Evolutionary conservation across 92 coral and sea anemone species (phyloP).

Genomic region (Heliopora coerulea): DNA sequence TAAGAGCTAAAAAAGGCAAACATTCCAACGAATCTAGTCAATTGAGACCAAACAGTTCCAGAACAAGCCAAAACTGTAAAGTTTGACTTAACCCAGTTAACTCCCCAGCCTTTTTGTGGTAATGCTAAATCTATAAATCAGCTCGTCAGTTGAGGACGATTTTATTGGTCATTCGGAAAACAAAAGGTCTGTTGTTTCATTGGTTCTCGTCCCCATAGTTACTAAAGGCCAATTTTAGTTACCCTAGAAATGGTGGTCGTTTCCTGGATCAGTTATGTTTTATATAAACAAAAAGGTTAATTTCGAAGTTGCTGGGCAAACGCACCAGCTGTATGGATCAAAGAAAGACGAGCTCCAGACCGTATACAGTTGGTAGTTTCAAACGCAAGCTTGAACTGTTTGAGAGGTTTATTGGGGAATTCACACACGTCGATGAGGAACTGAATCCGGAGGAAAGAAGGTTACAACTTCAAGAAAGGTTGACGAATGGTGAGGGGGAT

Average conservation of each 20-base stretch:
- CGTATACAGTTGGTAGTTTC: slow-evolving; percentile 95
- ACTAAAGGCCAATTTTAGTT: background rate
- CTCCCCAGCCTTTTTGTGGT: too few relatives aligned
- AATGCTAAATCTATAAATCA: too few relatives aligned
- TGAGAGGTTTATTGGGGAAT: slow-evolving; percentile 87
- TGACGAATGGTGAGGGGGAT: slow-evolving; percentile 73
- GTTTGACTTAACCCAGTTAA: too few relatives aligned
- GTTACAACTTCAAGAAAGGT: slow-evolving; percentile 83
- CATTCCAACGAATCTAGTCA: too few relatives aligned
- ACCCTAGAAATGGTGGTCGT: background rate
- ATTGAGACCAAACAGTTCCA: too few relatives aligned
- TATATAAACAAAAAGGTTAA: background rate
- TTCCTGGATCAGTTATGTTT: background rate
- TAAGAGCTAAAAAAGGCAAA: too few relatives aligned
- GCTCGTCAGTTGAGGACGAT: background rate
- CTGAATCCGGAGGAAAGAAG: slow-evolving; percentile 92
- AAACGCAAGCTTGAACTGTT: slow-evolving; percentile 74
- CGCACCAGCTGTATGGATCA: slow-evolving; percentile 62
- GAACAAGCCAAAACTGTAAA: too few relatives aligned
- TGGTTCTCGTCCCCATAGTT: background rate
- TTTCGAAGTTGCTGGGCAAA: background rate
- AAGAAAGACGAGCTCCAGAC: slow-evolving; percentile 77
- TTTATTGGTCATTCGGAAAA: slow-evolving; percentile 31
- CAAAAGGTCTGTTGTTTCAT: background rate
- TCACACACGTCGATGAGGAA: slow-evolving; percentile 96